Evolutionary conservation across 2,797 vertebrate species (phyloP), one percentile per base, ranked within the genome.

Genomic region (Pangasius sanitwongsei): DNA sequence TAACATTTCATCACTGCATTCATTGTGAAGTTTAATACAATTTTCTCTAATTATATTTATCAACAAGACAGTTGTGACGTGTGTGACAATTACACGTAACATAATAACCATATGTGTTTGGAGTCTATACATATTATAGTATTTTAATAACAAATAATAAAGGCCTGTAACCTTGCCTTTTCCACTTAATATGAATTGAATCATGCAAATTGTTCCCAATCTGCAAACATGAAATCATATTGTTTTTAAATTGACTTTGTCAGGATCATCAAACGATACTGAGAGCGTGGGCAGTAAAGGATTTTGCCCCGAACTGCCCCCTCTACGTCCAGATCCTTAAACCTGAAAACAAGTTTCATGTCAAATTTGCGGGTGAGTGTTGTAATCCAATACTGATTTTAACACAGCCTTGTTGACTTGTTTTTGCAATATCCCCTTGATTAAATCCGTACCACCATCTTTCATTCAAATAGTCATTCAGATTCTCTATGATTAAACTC

Each of bases 221-320:
- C 8, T 83, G 55, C 31, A 34, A 83, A 25, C 23, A 83, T 83
- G 20, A 48, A 48, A n/a, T 65, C 2, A 25, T 65, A 3, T 20
- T 48, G 55, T 59, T 61, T 77, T 16, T 53, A 25, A 50, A 67
- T 85, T 23, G 44, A 37, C 53, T 12, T 88, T 87, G 16, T 59
- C 93, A 99, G 99, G 99, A 99, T 93, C 99, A 99, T 92, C 98
- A 99, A 95, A 99, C 99, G 34, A 99, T 99, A 94, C 93, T 99
- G 94, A 98, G 99, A 94, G 98, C 99, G 0, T 99, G 98, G 99
- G 99, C 99, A 84, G 98, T 99, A 16, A 99, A 99, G 94, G 99
- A 99, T 92, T 99, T 99, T 91, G 99, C 99, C 92, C 99, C 99
- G 59, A 99, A 99, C 88, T 99, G 99, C 84, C 98, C 98, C 80